Base-by-base conservation (phyloP, 2,888 invertebrate genomes). In the Andrena trimmerana region DNA sequence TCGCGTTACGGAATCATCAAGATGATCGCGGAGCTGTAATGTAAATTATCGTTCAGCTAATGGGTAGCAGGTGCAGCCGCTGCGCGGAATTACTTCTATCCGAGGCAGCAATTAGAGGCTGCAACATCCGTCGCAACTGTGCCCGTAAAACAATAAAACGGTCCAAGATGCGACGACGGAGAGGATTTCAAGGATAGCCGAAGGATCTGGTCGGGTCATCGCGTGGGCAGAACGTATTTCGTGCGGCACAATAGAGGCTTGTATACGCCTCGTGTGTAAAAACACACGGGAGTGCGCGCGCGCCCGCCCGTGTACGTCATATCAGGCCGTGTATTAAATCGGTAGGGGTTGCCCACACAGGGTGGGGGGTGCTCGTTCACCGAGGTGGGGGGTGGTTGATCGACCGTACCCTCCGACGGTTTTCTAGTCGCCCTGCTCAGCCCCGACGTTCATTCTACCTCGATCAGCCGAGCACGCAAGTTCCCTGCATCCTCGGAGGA, bases 361-460 rank as follows among this genome's bases (percentile, higher is more conserved):
- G 68, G 77, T 59, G 81, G 85, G 81, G 81, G 81, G 59, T 72
- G 77, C 62, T 59, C 70, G 88, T 78, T 78, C 75, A 69, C 42
- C 29, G 66, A 70, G 78, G 83, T 81, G 85, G 88, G 68, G 88
- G 89, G 84, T 89, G 84, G 89, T 86, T 88, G 89, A 89, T 89
- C 89, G 89, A 89, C 89, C 89, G 89, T 88, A 83, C 83, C 83
- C 83, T 62, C 85, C 73, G 68, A 78, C 76, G 82, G 81, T 89
- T 85, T 88, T 86, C 89, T 84, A 84, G 84, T 81, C 88, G 84
- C 88, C 86, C 89, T 83, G 84, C 73, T 77, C 81, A 78, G 84
- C 83, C 68, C 84, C 84, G 80, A 88, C 88, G 83, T 80, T 88
- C 89, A 89, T 90, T 89, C 87, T 85, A 82, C 76, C 84, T 81